Evolutionary conservation across 2,797 vertebrate species (phyloP).

Genomic region (Hephaestus fuliginosus): DNA sequence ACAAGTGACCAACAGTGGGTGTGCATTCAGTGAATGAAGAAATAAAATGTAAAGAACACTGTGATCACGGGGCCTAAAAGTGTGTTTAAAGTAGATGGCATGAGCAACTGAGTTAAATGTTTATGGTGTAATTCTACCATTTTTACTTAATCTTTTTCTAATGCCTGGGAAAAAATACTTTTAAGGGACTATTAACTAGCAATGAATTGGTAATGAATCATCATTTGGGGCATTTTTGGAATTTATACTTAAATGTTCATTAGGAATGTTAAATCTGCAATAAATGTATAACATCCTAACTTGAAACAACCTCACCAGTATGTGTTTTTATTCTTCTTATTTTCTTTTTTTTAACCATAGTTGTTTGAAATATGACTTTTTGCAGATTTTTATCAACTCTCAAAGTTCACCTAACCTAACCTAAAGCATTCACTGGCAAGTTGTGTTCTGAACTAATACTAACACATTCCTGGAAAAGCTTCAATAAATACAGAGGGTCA

Average conservation of each 20-base stretch:
- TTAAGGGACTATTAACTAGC: neutral
- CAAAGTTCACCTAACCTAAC: neutral
- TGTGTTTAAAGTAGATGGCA: neutral
- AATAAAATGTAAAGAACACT: neutral
- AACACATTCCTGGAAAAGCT: slow-evolving; percentile 44
- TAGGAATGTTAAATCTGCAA: neutral
- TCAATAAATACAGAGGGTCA: slow-evolving; percentile 39
- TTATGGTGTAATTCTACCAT: neutral
- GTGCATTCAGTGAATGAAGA: neutral
- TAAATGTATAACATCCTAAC: neutral
- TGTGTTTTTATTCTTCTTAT: too few species aligned
- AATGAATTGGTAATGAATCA: neutral
- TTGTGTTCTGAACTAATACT: slow-evolving; percentile 27
- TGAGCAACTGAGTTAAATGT: too few species aligned
- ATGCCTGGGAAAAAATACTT: neutral
- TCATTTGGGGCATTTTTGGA: too few species aligned
- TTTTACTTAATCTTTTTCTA: neutral
- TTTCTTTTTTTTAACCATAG: neutral
- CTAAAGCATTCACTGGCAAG: neutral
- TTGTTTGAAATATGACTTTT: neutral
- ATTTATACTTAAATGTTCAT: neutral
- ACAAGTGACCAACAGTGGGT: neutral
- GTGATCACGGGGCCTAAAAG: neutral
- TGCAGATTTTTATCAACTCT: neutral
- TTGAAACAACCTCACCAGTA: too few species aligned